Base-by-base conservation (phyloP, 2,113 vertebrate genomes). In the Pteruthius melanotis region DNA sequence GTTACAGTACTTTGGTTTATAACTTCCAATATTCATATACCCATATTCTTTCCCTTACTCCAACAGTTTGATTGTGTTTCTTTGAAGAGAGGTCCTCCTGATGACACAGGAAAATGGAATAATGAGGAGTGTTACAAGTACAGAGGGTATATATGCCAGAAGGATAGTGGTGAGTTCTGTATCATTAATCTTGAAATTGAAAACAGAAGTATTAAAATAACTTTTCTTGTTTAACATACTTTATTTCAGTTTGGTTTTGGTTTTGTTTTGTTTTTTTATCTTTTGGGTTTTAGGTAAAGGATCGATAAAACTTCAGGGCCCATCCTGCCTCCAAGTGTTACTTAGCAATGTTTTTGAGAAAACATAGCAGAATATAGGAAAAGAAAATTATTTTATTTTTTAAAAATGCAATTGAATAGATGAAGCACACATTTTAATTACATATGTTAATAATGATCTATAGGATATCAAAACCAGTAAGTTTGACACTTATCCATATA, bases 1-100 rank as follows among this genome's bases (percentile, higher is more conserved):
- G 4, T 54, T 60, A 45, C 1, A 80, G 10, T 31, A 37, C 11
- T 83, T 63, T 69, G 7, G 22, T 83, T 76, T 42, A 53, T 57
- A 72, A 68, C 20, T 79, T 87, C 20, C 59, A 76, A 42, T 35
- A 47, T 61, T 21, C 42, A 33, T 27, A 37, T 35, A 39, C 6
- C 45, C 21, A 21, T 53, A 63, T n/a, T 57, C 50, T 76, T 83
- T 75, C 22, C 9, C 24, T 86, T 86, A 53, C 15, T 70, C 52
- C 50, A 66, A 86, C 52, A 97, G 96, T 92, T 86, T 81, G 95
- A 95, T 21, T 96, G 95, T 37, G 95, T 93, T 87, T 69, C 87
- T 81, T 52, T 95, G 64, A 96, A 87, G 72, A 95, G 76, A 66
- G 82, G 87, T 64, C 86, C 64, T 78, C 22, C 69, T 68, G 80